These are phyloP conservation scores for Garrulus glandarius DNA, from an alignment of 2,797 vertebrate genomes.

Conservation along the genomic window DNA sequence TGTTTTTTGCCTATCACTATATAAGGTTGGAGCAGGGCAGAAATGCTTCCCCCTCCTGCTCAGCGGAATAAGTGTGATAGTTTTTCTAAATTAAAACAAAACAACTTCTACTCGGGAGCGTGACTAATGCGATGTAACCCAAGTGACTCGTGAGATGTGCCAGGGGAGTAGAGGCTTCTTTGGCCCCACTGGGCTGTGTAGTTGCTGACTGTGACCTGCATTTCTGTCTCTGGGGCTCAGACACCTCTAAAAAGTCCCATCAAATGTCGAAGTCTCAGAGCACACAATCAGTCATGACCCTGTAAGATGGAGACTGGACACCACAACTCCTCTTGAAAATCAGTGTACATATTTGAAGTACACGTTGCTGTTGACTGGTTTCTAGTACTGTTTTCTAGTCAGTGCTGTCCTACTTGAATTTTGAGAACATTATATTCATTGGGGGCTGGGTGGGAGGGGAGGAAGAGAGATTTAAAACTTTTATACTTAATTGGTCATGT, in stretches of 20 bases:
- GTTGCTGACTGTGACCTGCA: neutral
- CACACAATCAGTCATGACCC: fast-evolving
- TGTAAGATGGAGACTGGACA: neutral
- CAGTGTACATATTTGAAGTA: neutral
- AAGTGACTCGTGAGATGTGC: neutral
- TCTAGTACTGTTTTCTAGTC: neutral
- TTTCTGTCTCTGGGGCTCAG: neutral
- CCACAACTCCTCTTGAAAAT: neutral
- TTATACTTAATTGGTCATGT: neutral
- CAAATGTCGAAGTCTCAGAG: fast-evolving
- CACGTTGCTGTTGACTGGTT: fast-evolving
- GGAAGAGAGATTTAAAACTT: neutral
- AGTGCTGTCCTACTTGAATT: neutral
- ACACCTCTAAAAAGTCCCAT: neutral
- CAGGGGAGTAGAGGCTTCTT: neutral
- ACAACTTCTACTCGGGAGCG: neutral
- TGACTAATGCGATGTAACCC: slow-evolving; percentile 63
- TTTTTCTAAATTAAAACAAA: slow-evolving; percentile 73
- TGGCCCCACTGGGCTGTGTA: neutral
- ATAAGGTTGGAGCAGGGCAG: slow-evolving; percentile 59
- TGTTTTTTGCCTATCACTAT: slow-evolving; percentile 55
- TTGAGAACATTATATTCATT: neutral
- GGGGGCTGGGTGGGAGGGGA: neutral
- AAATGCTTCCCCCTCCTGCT: slow-evolving; percentile 44
- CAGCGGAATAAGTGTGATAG: slow-evolving; percentile 57